These are phyloP conservation scores for Melieria crassipennis DNA, from an alignment of 2,888 invertebrate species.

Conservation along the genomic window DNA sequence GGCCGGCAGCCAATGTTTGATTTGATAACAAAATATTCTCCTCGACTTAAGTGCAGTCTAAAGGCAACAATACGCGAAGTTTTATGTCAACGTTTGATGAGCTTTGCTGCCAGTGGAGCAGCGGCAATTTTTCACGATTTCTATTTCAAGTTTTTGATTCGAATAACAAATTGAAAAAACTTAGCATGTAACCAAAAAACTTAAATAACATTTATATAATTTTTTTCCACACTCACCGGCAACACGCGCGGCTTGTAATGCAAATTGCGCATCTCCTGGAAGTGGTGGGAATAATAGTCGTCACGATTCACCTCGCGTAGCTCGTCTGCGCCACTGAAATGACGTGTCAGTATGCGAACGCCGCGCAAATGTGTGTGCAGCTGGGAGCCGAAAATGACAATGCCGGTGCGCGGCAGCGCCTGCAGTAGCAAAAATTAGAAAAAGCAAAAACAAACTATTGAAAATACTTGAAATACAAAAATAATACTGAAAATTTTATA, in stretches of 20 bases:
- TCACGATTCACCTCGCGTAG: constrained; percentile 88
- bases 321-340: constrained; percentile 84
- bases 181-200: no score
- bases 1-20: constrained; percentile 1
- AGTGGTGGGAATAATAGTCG: constrained; percentile 96
- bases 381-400: constrained; percentile 94
- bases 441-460: constrained; percentile 6
- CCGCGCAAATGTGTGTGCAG: constrained; percentile 97
- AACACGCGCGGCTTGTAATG: constrained; percentile 81
- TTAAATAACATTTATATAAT: background rate
- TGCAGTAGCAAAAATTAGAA: constrained; percentile 51
- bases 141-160: no score
- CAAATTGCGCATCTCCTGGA: constrained; percentile 93
- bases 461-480: background rate
- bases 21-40: constrained; percentile 18
- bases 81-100: background rate
- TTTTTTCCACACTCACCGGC: constrained; percentile 72
- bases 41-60: background rate
- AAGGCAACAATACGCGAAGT: background rate
- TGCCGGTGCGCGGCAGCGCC: constrained; percentile 85
- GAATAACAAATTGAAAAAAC: no score
- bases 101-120: background rate
- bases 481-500: no score
- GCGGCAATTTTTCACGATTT: background rate
- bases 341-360: constrained; percentile 82